Evolutionary conservation across 2,888 invertebrate genomes (phyloP).

Genomic region (Syrphus vitripennis): DNA sequence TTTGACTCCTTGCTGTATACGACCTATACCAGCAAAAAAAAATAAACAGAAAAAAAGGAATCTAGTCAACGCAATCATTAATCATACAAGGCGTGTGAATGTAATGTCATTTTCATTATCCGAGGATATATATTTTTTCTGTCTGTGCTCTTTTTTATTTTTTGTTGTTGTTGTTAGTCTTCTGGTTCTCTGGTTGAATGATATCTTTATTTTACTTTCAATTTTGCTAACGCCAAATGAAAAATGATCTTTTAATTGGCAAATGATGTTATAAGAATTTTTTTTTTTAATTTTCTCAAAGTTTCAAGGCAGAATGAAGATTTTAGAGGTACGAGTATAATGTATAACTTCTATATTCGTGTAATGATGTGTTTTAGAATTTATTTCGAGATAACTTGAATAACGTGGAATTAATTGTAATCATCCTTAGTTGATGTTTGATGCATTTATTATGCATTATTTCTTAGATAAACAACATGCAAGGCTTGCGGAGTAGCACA

Average conservation of each 20-base stretch:
- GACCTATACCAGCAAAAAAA: not conserved
- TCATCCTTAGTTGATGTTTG: not conserved
- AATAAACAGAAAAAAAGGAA: conserved; percentile 6
- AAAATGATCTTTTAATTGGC: conserved; percentile 58
- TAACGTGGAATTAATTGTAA: not conserved
- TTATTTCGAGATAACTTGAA: not conserved
- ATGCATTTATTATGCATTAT: not conserved
- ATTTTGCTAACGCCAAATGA: conserved; percentile 54
- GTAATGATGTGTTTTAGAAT: not conserved
- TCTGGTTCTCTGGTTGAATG: not conserved
- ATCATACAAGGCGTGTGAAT: conserved; percentile 68
- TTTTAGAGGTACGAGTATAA: not conserved
- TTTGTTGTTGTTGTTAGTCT: too few relatives aligned
- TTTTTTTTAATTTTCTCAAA: not conserved
- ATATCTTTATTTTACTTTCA: conserved; percentile 37
- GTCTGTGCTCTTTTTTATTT: not conserved
- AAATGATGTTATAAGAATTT: conserved; percentile 14
- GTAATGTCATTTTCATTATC: conserved; percentile 62
- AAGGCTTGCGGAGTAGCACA: not conserved
- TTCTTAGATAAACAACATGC: not conserved
- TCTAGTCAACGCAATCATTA: conserved; percentile 64
- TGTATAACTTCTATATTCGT: not conserved
- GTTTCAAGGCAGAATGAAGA: not conserved
- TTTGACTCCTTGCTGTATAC: conserved; percentile 49
- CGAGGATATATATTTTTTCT: conserved; percentile 28